Percentiles rank a stretch among this genome's conserved stretches.
These are phyloP conservation scores for Tetanocera ferruginea DNA, from an alignment of 2,888 invertebrate species.

Conservation along the genomic window DNA sequence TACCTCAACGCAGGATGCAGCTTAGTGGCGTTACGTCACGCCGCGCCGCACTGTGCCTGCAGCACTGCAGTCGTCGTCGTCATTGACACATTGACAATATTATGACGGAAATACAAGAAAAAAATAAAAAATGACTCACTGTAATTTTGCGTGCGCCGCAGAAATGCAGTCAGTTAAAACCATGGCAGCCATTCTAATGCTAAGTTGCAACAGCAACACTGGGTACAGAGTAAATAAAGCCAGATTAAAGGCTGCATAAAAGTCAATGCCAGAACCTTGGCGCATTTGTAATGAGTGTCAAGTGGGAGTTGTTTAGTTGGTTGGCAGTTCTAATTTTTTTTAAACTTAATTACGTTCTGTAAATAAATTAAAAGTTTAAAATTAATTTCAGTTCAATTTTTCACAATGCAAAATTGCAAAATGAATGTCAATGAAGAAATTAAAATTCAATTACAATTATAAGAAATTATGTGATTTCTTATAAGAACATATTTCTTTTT, in stretches of 20 bases:
- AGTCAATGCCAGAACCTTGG: neutral
- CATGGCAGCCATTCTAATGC: neutral
- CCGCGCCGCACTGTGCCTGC: neutral
- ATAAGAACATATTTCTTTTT: too few relatives aligned
- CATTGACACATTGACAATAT: conserved; percentile 11
- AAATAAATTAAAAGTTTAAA: too few relatives aligned
- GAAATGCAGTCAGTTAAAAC: conserved; percentile 9
- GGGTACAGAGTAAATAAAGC: neutral
- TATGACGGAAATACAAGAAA: neutral
- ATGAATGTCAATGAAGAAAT: too few relatives aligned
- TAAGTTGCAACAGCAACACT: too few relatives aligned
- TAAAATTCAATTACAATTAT: too few relatives aligned
- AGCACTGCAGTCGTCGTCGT: neutral
- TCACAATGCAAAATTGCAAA: too few relatives aligned
- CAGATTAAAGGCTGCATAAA: neutral
- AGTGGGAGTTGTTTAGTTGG: neutral
- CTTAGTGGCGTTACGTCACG: too few relatives aligned
- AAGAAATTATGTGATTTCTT: too few relatives aligned
- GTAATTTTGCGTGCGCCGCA: conserved; percentile 3
- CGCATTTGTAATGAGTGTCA: neutral
- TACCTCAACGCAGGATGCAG: neutral
- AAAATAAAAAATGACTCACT: neutral
- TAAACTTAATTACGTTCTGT: neutral
- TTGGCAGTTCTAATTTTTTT: neutral
- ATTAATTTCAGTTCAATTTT: too few relatives aligned